Evolutionary conservation across 2,113 vertebrate species (phyloP).

Genomic region (Platycercus adscitus): DNA sequence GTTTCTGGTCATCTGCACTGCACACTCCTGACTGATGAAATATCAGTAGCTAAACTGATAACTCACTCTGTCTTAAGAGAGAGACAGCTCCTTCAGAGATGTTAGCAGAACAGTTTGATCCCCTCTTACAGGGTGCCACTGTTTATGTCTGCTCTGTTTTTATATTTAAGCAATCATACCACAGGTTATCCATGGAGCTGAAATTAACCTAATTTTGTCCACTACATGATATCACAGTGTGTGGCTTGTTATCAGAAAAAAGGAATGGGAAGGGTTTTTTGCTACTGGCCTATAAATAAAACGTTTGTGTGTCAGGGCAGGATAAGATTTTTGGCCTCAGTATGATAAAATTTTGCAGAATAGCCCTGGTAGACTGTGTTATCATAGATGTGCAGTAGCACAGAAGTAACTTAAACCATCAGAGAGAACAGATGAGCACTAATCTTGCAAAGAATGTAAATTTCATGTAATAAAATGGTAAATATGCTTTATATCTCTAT

Average conservation of each 20-base stretch:
- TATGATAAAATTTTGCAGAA: neutral
- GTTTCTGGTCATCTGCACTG: neutral
- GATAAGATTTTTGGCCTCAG: neutral
- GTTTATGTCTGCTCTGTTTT: neutral
- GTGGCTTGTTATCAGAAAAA: slow-evolving; percentile 31
- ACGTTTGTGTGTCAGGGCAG: neutral
- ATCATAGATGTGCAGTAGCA: neutral
- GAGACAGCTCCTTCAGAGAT: neutral
- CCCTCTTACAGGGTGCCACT: neutral
- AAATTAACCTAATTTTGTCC: neutral
- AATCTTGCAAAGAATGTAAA: neutral
- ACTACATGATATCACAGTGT: neutral
- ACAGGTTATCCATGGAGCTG: neutral
- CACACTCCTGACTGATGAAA: neutral
- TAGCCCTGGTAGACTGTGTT: neutral
- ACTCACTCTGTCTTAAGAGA: neutral
- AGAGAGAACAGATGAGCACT: neutral
- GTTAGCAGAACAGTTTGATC: neutral
- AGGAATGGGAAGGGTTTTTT: neutral
- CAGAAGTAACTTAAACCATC: neutral
- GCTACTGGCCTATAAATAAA: slow-evolving; percentile 33
- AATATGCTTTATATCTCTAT: neutral
- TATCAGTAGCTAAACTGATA: neutral
- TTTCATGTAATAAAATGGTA: neutral
- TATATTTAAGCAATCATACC: neutral